Percentiles rank a stretch among this genome's conserved stretches.
phyloP scores from a whole-genome alignment of 1,140 invertebrate genomes.

The Bombus breviceps region DNA sequence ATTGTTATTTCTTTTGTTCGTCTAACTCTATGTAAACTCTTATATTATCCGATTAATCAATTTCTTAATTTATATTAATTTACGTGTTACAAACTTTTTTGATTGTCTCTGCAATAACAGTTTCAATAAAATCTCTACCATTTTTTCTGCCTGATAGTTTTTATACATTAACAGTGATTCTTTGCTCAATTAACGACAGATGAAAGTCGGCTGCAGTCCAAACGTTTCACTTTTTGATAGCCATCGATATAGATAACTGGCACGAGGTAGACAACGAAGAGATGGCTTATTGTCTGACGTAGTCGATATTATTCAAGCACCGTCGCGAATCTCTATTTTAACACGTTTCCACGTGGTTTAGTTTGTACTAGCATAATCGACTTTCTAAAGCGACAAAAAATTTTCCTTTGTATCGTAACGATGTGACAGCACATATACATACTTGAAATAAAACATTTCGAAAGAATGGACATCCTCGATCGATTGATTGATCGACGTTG shows the following conservation, averaged over 20 bases:
- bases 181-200: neutral
- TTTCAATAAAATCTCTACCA: neutral
- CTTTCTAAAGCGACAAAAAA: neutral
- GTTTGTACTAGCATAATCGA: neutral
- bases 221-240: neutral
- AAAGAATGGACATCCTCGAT: neutral
- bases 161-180: neutral
- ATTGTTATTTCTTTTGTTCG: too few relatives aligned
- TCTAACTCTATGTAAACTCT: too few relatives aligned
- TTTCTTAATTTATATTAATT: too few relatives aligned
- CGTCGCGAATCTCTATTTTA: neutral
- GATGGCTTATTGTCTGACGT: neutral
- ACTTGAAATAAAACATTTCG: neutral
- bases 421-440: too few relatives aligned
- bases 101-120: neutral
- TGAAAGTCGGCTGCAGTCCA: neutral
- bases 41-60: too few relatives aligned
- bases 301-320: slow-evolving; percentile 1
- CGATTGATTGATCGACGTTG: neutral
- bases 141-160: neutral
- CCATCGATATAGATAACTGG: neutral
- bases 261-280: neutral
- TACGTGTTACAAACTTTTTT: too few relatives aligned
- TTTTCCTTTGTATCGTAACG: neutral
- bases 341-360: neutral